Percentiles rank a stretch among this genome's conserved stretches.
These are phyloP conservation scores for Lithophane semibrunnea DNA, from an alignment of 2,888 invertebrate species.

Conservation along the genomic window DNA sequence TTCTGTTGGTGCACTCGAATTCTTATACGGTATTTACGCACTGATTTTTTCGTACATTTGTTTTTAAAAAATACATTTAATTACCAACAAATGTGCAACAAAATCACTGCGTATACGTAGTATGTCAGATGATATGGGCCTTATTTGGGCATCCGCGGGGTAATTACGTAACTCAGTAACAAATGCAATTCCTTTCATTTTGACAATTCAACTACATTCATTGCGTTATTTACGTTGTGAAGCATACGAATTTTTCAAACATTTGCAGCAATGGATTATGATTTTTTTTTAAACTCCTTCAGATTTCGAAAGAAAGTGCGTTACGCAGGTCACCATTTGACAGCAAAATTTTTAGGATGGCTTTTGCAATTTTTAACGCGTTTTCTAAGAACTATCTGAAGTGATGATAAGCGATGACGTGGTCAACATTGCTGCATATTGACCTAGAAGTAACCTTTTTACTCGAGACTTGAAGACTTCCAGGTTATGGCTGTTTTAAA, in stretches of 20 bases:
- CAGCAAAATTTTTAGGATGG: neutral
- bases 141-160: neutral
- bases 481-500: neutral
- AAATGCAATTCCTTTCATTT: neutral
- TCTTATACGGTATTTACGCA: constrained; percentile 3
- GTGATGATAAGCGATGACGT: too few relatives aligned
- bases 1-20: constrained; percentile 42
- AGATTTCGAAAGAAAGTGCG: neutral
- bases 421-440: neutral
- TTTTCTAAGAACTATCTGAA: neutral
- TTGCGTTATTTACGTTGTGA: neutral
- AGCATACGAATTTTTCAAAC: neutral
- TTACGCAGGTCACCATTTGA: neutral
- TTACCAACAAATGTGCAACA: too few relatives aligned
- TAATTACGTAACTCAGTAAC: neutral
- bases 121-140: neutral
- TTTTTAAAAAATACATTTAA: neutral
- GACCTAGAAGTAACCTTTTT: neutral
- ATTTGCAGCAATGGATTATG: neutral
- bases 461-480: neutral
- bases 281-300: neutral
- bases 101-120: too few relatives aligned
- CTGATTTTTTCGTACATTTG: constrained; percentile 8
- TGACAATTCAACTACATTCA: neutral
- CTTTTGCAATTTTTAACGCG: neutral